A percentile compares a stretch with the other conserved stretches of the same genome.
phyloP scores from a whole-genome alignment of 2,888 invertebrate species.

The Operophtera brumata region DNA sequence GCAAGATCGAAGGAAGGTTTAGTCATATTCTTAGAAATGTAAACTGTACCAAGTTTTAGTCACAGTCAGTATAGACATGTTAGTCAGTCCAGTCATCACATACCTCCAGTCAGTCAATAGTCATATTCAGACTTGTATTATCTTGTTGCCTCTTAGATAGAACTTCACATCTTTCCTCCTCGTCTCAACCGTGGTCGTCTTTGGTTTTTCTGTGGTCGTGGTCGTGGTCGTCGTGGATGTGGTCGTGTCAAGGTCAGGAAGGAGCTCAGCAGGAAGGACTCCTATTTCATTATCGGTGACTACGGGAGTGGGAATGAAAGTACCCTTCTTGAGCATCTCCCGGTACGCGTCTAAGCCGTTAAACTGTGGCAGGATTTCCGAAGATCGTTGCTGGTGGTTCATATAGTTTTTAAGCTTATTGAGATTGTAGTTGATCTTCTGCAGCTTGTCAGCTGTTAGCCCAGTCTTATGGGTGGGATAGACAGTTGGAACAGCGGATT shows the following conservation, averaged over 20 bases:
- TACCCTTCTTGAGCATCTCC: constrained; percentile 57
- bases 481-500: constrained; percentile 34
- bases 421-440: constrained; percentile 67
- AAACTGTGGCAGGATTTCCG: constrained; percentile 57
- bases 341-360: constrained; percentile 52
- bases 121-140: constrained; percentile 71
- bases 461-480: constrained; percentile 44
- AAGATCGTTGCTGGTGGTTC: constrained; percentile 61
- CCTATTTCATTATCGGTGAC: constrained; percentile 70
- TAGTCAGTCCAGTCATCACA: constrained; percentile 28
- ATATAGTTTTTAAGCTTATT: constrained; percentile 59
- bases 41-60: constrained; percentile 7
- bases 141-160: constrained; percentile 74
- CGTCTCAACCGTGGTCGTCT: constrained; percentile 50
- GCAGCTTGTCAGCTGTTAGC: constrained; percentile 63
- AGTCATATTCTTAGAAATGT: constrained; percentile 33
- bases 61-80: constrained; percentile 35
- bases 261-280: constrained; percentile 66
- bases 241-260: constrained; percentile 45
- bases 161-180: constrained; percentile 71
- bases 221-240: constrained; percentile 47
- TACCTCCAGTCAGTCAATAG: constrained; percentile 45
- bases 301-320: constrained; percentile 63
- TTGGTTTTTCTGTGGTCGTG: constrained; percentile 46
- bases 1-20: constrained; percentile 27